These are phyloP conservation scores for Acleris literana DNA, from an alignment of 2,888 invertebrate species.

Conservation along the genomic window DNA sequence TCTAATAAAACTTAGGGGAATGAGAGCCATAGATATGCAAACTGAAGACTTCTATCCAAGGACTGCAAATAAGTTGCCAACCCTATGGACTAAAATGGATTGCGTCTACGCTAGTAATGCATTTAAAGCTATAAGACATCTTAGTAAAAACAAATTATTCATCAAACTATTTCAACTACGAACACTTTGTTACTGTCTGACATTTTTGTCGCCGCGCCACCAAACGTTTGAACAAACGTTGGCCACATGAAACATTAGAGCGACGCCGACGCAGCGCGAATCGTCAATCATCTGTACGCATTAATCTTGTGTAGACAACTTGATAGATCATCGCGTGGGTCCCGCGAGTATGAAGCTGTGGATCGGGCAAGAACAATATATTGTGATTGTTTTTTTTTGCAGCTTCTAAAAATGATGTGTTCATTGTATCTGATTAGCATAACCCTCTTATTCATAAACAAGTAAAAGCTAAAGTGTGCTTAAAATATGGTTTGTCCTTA, in stretches of 20 bases:
- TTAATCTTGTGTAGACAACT: conserved; percentile 83
- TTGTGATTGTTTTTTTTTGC: conserved; percentile 7
- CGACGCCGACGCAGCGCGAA: conserved; percentile 70
- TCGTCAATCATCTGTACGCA: conserved; percentile 82
- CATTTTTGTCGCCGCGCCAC: conserved; percentile 1
- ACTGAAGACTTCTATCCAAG: too few relatives aligned
- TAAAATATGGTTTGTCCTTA: too few relatives aligned
- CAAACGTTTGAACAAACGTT: conserved; percentile 54
- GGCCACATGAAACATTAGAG: conserved; percentile 72
- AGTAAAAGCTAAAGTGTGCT: too few relatives aligned
- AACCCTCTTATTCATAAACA: not conserved
- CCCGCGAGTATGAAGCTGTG: conserved; percentile 44
- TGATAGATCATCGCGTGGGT: conserved; percentile 80
- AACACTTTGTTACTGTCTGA: not conserved
- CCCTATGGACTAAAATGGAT: too few relatives aligned
- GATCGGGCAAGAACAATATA: conserved; percentile 26
- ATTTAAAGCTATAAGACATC: too few relatives aligned
- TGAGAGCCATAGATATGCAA: too few relatives aligned
- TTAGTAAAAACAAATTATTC: too few relatives aligned
- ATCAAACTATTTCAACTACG: too few relatives aligned
- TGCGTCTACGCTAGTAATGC: too few relatives aligned
- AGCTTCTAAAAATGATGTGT: too few relatives aligned
- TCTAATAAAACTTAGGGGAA: too few relatives aligned
- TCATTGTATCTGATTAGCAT: not conserved
- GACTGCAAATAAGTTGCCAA: too few relatives aligned